A percentile compares a stretch with the other conserved stretches of the same genome.
Conservation (phyloP, 2,888 invertebrate genomes). For the Lapara coniferarum region DNA sequence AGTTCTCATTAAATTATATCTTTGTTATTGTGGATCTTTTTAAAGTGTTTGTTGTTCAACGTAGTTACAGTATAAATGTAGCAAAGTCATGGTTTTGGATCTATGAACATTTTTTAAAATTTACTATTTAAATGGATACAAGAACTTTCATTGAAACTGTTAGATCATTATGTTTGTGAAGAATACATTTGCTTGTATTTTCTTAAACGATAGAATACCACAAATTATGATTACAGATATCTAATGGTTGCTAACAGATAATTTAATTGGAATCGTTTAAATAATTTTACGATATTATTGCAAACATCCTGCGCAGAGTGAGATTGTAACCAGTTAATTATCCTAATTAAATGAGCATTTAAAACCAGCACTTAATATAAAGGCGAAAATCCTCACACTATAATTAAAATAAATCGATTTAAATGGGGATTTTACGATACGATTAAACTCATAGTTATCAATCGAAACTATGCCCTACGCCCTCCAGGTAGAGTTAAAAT, state of each 20-base stretch:
- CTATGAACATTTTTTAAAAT: too few species aligned
- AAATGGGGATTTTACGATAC: slow-evolving; percentile 6
- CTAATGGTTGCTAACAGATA: too few species aligned
- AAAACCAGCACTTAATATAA: not conserved
- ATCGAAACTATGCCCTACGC: not conserved
- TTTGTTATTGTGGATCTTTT: slow-evolving; percentile 11
- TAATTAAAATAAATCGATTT: slow-evolving; percentile 23
- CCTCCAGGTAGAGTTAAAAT: not conserved
- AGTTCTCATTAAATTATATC: slow-evolving; percentile 15
- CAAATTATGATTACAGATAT: too few species aligned
- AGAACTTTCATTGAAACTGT: too few species aligned
- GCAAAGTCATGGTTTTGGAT: too few species aligned
- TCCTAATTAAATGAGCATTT: not conserved
- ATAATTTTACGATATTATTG: too few species aligned
- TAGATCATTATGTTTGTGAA: too few species aligned
- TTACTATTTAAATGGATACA: too few species aligned
- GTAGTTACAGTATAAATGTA: not conserved
- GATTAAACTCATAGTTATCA: not conserved
- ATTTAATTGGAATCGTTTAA: too few species aligned
- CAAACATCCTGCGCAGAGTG: too few species aligned
- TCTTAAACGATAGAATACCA: too few species aligned
- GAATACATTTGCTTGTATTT: too few species aligned
- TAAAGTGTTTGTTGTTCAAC: not conserved
- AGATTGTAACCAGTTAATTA: not conserved
- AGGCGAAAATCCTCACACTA: slow-evolving; percentile 9